Conservation (phyloP, 2,888 invertebrate genomes). For the Amiota mariae region DNA sequence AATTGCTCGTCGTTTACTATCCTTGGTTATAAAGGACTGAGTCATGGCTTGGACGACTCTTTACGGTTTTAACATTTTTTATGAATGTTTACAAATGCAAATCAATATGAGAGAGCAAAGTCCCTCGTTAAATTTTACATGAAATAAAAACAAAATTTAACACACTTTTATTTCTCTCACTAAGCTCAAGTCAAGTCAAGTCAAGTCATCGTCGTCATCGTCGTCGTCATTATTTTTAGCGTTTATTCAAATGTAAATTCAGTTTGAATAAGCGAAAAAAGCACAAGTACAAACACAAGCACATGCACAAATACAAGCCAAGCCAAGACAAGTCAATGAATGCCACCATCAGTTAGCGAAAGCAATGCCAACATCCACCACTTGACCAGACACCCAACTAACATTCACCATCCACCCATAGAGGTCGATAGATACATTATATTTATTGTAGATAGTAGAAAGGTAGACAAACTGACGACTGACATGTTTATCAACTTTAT, state of each 20-base stretch:
- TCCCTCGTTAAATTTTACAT: slow-evolving; percentile 21
- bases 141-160: slow-evolving; percentile 12
- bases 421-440: not conserved
- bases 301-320: not conserved
- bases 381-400: slow-evolving; percentile 5
- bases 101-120: slow-evolving; percentile 19
- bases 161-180: not conserved
- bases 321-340: slow-evolving; percentile 7
- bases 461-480: slow-evolving; percentile 9
- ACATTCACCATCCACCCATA: not conserved
- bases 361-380: not conserved
- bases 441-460: not conserved
- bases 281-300: not conserved
- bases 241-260: slow-evolving; percentile 16
- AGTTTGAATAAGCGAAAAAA: not conserved
- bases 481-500: slow-evolving; percentile 18
- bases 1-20: not conserved
- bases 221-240: not conserved
- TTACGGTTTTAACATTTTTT: too few relatives aligned
- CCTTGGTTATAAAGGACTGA: not conserved
- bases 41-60: too few relatives aligned
- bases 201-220: not conserved
- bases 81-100: slow-evolving; percentile 9
- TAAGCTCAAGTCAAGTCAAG: not conserved
- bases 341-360: not conserved